Evolutionary conservation across 1,140 invertebrate species (phyloP).

Genomic region (Cyclina sinensis): DNA sequence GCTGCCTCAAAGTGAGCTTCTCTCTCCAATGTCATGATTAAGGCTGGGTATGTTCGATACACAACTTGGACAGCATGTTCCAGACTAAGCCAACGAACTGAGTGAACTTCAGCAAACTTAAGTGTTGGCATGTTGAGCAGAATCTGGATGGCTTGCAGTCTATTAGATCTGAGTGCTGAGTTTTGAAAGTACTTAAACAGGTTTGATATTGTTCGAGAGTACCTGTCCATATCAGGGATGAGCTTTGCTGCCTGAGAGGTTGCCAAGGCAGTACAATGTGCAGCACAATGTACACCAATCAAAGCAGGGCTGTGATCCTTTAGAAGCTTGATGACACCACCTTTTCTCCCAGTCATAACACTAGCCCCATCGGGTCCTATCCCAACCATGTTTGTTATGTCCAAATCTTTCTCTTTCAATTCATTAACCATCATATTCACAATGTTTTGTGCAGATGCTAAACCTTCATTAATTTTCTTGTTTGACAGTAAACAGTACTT

Average conservation of each 20-base stretch:
- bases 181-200: constrained; percentile 37
- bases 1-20: background rate
- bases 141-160: background rate
- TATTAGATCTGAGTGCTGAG: constrained; percentile 26
- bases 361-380: constrained; percentile 52
- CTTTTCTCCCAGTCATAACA: constrained; percentile 26
- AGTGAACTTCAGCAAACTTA: constrained; percentile 34
- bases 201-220: background rate
- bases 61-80: constrained; percentile 32
- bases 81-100: constrained; percentile 47
- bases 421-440: background rate
- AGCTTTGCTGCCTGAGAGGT: constrained; percentile 24
- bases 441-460: constrained; percentile 11
- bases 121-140: background rate
- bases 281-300: constrained; percentile 52
- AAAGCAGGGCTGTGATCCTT: constrained; percentile 4
- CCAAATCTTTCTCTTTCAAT: constrained; percentile 16
- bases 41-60: background rate
- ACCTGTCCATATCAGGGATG: background rate
- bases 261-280: constrained; percentile 40
- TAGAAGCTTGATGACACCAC: constrained; percentile 47
- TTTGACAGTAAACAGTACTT: constrained; percentile 21
- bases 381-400: constrained; percentile 41
- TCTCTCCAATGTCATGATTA: background rate
- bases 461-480: constrained; percentile 1